Conservation (phyloP, 30 jellyfish, hydroid and myxozoan species). For the Morbakka virulenta region DNA sequence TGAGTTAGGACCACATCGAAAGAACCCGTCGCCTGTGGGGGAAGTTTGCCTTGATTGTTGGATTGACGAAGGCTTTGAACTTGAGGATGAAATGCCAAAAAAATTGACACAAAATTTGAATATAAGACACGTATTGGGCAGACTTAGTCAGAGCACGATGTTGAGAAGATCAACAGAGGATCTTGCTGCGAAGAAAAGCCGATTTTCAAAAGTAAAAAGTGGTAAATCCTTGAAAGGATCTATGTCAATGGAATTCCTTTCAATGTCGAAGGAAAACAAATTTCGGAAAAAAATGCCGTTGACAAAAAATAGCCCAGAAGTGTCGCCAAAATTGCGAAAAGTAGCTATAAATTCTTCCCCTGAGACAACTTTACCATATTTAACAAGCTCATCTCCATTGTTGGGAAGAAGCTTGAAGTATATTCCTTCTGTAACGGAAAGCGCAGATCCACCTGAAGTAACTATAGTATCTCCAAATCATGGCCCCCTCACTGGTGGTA, state of each 20-base stretch:
- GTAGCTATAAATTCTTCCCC: too few relatives aligned
- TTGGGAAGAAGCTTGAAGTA: conserved; percentile 10
- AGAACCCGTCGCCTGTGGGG: conserved; percentile 69
- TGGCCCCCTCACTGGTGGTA: conserved; percentile 87
- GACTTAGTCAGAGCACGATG: conserved; percentile 18
- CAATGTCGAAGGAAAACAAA: conserved; percentile 3
- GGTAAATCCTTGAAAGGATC: conserved; percentile 79
- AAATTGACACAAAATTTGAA: conserved; percentile 37
- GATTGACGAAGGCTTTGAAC: conserved; percentile 74
- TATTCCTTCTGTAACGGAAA: conserved; percentile 25
- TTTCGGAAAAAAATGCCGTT: conserved; percentile 16
- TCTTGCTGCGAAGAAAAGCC: conserved; percentile 33
- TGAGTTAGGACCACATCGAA: conserved; percentile 82
- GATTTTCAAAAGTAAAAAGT: conserved; percentile 55
- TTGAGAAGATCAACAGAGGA: too few relatives aligned
- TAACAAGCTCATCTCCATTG: too few relatives aligned
- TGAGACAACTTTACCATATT: too few relatives aligned
- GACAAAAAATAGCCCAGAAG: too few relatives aligned
- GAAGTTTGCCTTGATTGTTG: conserved; percentile 90
- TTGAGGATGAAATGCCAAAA: conserved; percentile 42
- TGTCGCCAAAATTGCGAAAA: too few relatives aligned
- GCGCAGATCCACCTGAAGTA: conserved; percentile 64
- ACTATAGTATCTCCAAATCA: conserved; percentile 61
- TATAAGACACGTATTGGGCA: conserved; percentile 36
- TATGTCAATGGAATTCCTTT: conserved; percentile 62